Conservation (phyloP, 2,113 vertebrate species). For the Tragulus kanchil region DNA sequence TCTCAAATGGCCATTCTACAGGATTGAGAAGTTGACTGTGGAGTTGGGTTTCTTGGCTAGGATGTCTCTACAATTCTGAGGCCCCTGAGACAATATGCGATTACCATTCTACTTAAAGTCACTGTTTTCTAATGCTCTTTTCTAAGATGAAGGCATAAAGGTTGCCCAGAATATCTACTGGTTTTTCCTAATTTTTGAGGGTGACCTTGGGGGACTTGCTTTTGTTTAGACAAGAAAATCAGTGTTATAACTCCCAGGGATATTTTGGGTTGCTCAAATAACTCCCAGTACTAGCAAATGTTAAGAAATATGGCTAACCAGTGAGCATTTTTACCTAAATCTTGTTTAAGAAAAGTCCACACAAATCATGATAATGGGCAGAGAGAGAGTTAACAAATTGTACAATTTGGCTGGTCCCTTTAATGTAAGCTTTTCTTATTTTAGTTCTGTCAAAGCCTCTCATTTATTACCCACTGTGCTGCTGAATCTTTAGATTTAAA, state of each 20-base stretch:
- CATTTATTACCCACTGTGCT: conserved; percentile 50
- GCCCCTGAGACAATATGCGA: background rate
- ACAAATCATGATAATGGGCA: conserved; percentile 67
- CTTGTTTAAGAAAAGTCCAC: conserved; percentile 43
- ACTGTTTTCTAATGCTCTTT: background rate
- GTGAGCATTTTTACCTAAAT: conserved; percentile 55
- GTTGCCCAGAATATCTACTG: background rate
- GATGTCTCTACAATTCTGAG: background rate
- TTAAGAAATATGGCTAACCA: conserved; percentile 62
- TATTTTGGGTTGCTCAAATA: conserved; percentile 5
- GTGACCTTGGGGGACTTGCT: background rate
- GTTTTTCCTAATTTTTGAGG: background rate
- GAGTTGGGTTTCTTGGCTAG: background rate
- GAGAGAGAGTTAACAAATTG: conserved; percentile 57
- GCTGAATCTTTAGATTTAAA: conserved; percentile 68
- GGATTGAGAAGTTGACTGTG: background rate
- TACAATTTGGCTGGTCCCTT: conserved; percentile 13
- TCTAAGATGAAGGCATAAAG: background rate
- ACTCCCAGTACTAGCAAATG: conserved; percentile 12
- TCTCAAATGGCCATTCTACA: background rate
- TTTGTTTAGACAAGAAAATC: background rate
- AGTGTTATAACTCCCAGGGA: background rate
- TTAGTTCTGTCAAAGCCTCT: conserved; percentile 54
- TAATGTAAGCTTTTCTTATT: conserved; percentile 47
- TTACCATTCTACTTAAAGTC: background rate